phyloP scores from a whole-genome alignment of 2,888 invertebrate genomes.

The Epinotia demarniana region DNA sequence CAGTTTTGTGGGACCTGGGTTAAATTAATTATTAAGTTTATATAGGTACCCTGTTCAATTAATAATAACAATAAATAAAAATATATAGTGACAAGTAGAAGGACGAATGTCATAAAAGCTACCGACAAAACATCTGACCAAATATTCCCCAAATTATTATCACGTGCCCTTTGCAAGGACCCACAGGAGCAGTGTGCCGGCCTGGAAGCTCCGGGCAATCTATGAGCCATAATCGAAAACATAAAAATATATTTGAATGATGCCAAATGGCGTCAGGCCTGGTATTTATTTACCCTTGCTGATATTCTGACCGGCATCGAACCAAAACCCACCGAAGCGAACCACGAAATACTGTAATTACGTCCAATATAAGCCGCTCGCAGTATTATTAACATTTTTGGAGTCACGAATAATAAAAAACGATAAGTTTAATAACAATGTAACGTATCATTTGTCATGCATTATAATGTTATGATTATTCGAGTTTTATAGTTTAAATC shows the following conservation, averaged over 20 bases:
- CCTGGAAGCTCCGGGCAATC: slow-evolving; percentile 22
- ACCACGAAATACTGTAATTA: slow-evolving; percentile 66
- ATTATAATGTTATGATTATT: slow-evolving; percentile 48
- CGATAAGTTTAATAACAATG: slow-evolving; percentile 65
- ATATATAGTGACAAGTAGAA: neutral
- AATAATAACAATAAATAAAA: no score
- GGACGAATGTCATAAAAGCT: neutral
- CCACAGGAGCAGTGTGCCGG: slow-evolving; percentile 15
- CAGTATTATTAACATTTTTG: slow-evolving; percentile 64
- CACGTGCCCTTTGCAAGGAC: neutral
- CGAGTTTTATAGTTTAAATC: slow-evolving; percentile 43
- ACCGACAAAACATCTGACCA: neutral
- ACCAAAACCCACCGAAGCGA: slow-evolving; percentile 61
- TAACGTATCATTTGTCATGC: slow-evolving; percentile 55
- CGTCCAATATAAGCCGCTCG: slow-evolving; percentile 64
- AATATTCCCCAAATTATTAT: slow-evolving; percentile 2
- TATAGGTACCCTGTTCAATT: no score
- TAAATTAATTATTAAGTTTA: no score
- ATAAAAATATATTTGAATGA: slow-evolving; percentile 46
- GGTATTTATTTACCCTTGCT: slow-evolving; percentile 54
- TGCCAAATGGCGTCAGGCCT: slow-evolving; percentile 48
- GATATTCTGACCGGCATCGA: slow-evolving; percentile 51
- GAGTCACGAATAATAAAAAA: slow-evolving; percentile 55
- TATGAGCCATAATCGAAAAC: slow-evolving; percentile 46
- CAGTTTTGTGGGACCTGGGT: no score